Evolutionary conservation across 1,140 invertebrate genomes (phyloP), one percentile per base, ranked within the genome.

Genomic region (Choristoneura fumiferana): DNA sequence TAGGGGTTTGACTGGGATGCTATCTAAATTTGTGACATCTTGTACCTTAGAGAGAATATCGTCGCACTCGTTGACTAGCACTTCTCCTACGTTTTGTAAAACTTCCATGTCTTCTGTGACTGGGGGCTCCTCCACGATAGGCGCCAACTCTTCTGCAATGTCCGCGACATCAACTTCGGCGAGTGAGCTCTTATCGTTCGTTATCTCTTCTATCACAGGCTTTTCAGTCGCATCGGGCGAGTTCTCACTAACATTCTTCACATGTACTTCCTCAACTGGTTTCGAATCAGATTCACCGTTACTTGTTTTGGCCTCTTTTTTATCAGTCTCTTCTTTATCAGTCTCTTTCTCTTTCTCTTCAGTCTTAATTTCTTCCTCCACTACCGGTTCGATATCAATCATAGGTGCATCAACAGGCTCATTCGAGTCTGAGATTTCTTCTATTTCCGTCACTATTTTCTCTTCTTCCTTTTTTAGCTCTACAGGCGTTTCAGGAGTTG

Each of bases 11-110:
- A 86, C 34, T 29, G 78, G 68, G 54, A 88, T 84, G 39, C 73
- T 87, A 22, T 85, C 84, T 58, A 87, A 67, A 62, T 88, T 88
- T 14, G 84, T 87, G 18, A 88, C 84, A 62, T 81, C 72, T 56
- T 88, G 78, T 4, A 88, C 82, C 62, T 87, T 88, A 4, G 81
- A 83, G 38, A 88, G 65, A 54, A 88, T 87, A 60, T 88, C 85
- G 58, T 81, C 82, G 65, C 85, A 88, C 71, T 88, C 84, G 57
- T 86, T 88, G 57, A 87, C 84, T 12, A 88, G 63, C 3, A 81
- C 81, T 49, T 87, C 77, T 15, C 84, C 81, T 45, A 81, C 85
- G 65, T 84, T 87, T 59, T 84, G 73, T 18, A 88, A 67, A 6
- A 78, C 77, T 53, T 84, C 84, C 58, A 88, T 80, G 36, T 85